A percentile compares a stretch with the other conserved stretches of the same genome.
Conservation (phyloP, 2,888 invertebrate species). For the Macrophya annulata region DNA sequence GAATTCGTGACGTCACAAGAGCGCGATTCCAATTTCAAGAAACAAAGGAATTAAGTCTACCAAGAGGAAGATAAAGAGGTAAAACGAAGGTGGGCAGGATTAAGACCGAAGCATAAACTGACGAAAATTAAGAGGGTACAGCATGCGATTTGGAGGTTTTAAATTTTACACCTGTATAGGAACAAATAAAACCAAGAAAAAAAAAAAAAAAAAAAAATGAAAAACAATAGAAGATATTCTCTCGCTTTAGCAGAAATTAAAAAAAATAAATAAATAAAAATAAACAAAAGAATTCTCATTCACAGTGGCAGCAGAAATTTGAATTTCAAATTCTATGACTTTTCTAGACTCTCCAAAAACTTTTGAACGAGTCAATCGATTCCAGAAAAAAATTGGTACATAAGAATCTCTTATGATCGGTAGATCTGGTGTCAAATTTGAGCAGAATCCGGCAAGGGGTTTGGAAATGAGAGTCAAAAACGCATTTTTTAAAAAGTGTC, state of each 20-base stretch:
- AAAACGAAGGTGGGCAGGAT: slow-evolving; percentile 6
- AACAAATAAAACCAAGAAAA: neutral
- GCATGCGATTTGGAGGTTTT: neutral
- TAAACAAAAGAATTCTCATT: too few species aligned
- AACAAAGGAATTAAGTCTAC: slow-evolving; percentile 36
- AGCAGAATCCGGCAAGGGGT: too few species aligned
- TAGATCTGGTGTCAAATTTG: too few species aligned
- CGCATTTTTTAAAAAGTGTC: too few species aligned
- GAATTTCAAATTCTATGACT: too few species aligned
- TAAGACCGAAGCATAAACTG: neutral
- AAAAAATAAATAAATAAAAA: neutral
- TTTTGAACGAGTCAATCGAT: too few species aligned
- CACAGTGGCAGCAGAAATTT: too few species aligned
- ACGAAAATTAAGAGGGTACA: neutral
- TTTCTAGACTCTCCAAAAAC: too few species aligned
- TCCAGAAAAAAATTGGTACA: too few species aligned
- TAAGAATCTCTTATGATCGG: too few species aligned
- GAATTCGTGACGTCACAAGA: slow-evolving; percentile 30
- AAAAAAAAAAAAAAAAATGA: neutral
- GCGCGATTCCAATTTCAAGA: slow-evolving; percentile 33
- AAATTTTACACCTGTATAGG: neutral
- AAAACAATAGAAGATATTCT: too few species aligned
- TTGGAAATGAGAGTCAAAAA: too few species aligned
- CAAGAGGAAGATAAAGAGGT: slow-evolving; percentile 9
- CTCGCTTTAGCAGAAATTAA: neutral